A percentile compares a stretch with the other conserved stretches of the same genome.
Conservation (phyloP, 2,113 vertebrate species). For the Polypterus senegalus region DNA sequence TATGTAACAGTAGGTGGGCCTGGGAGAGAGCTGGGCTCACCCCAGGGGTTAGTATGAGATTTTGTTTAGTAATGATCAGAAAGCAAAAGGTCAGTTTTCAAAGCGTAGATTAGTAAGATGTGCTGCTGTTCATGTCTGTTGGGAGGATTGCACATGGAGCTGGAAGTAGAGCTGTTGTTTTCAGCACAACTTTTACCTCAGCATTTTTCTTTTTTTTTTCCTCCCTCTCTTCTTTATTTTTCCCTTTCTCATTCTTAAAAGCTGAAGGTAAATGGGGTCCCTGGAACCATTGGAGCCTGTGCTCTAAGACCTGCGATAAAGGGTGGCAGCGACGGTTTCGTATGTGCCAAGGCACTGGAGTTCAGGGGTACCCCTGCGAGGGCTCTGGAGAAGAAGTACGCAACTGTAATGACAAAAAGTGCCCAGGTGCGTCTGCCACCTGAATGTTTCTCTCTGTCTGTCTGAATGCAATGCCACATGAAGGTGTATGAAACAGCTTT, state of each 20-base stretch:
- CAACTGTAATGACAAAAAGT: slow-evolving; percentile 91
- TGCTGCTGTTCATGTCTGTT: slow-evolving; percentile 3
- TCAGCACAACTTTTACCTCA: neutral
- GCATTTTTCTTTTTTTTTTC: rapidly evolving
- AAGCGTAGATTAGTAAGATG: neutral
- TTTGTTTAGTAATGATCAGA: too few relatives aligned
- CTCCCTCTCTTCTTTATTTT: slow-evolving; percentile 2
- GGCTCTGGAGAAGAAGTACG: slow-evolving; percentile 90
- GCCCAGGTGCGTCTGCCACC: slow-evolving; percentile 66
- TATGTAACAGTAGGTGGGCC: too few relatives aligned
- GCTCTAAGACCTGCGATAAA: slow-evolving; percentile 91
- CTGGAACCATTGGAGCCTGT: slow-evolving; percentile 93
- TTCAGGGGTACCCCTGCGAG: slow-evolving; percentile 80
- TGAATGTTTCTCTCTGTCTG: neutral
- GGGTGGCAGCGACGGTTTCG: slow-evolving; percentile 92
- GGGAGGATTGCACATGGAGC: neutral
- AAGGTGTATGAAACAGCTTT: too few relatives aligned
- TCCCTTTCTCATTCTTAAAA: slow-evolving; percentile 25
- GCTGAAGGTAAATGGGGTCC: slow-evolving; percentile 85
- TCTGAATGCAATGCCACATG: neutral
- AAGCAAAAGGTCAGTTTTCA: too few relatives aligned
- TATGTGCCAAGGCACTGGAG: slow-evolving; percentile 77
- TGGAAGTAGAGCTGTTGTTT: neutral
- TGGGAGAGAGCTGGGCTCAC: too few relatives aligned
- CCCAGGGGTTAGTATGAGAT: too few relatives aligned